Base-by-base conservation (phyloP, 2,888 invertebrate species). In the Epinotia demarniana region DNA sequence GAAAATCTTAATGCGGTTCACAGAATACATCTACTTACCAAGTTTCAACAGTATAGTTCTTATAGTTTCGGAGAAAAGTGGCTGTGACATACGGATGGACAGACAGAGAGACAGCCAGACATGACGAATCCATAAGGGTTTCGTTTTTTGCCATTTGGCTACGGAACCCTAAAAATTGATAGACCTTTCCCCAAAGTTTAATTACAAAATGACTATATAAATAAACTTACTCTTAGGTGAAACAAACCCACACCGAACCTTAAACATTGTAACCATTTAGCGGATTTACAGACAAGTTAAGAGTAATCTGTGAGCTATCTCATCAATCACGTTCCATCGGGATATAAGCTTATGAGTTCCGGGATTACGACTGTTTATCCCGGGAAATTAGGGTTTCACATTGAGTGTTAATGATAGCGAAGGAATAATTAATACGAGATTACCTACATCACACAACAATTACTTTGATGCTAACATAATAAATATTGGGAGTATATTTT, bases 291-390 rank as follows among this genome's bases (percentile, higher is more conserved):
- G 11, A 8, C 11, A 68, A 19, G 19, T 68, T 46, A 23, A 18
- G 39, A 57, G n/a, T 68, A 68, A 68, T 68, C 58, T 58, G 58
- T 68, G 23, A 39, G 43, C n/a, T 3, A 43, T 13, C 43, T 68
- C 68, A 58, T 68, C 68, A 68, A 68, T 68, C 68, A 68, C 58
- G 43, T 58, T 58, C 23, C 39, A 68, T 23, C 23, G 43, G 68
- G 19, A 68, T 39, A 60, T 27, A 13, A 39, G 55, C 55, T 55
- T 68, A 68, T 46, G 19, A 68, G 68, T 58, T 46, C 11, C 68
- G 43, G 58, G 33, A 57, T 58, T 46, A 43, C 16, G 58, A 58
- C 43, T 39, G 58, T 43, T 58, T 46, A 58, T 19, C 58, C 9
- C 60, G 27, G n/a, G 60, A 60, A 27, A 60, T 60, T 60, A 60